These are phyloP conservation scores for Herpetotheres cachinnans DNA, from an alignment of 2,113 vertebrate genomes.

Conservation along the genomic window DNA sequence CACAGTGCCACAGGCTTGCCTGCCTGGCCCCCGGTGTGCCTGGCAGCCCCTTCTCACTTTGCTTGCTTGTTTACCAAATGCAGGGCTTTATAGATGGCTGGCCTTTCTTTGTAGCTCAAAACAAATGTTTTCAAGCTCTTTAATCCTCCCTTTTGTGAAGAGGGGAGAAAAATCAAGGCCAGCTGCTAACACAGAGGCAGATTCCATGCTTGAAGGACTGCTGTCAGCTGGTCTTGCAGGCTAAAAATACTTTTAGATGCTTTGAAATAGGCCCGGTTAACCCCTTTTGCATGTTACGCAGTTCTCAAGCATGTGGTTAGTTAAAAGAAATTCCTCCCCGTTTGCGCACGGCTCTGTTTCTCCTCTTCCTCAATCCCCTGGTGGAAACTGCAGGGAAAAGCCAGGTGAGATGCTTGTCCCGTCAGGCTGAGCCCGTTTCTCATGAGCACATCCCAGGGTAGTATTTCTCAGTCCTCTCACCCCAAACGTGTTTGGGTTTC, in stretches of 20 bases:
- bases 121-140: conserved; percentile 21
- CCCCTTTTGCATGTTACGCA: not conserved
- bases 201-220: not conserved
- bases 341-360: not conserved
- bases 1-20: not conserved
- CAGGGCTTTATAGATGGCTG: not conserved
- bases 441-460: not conserved
- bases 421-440: not conserved
- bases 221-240: not conserved
- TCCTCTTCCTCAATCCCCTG: not conserved
- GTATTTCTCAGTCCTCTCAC: not conserved
- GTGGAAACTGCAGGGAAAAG: not conserved
- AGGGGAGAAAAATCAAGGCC: not conserved
- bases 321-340: not conserved
- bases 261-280: not conserved
- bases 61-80: not conserved
- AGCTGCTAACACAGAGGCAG: not conserved
- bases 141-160: conserved; percentile 6
- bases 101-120: not conserved
- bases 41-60: not conserved
- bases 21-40: accelerated
- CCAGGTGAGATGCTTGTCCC: not conserved
- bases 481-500: conserved; percentile 1
- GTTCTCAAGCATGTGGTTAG: not conserved
- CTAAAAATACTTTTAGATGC: not conserved